phyloP scores from a whole-genome alignment of 2,797 vertebrate genomes.

The Aphelocoma californica region DNA sequence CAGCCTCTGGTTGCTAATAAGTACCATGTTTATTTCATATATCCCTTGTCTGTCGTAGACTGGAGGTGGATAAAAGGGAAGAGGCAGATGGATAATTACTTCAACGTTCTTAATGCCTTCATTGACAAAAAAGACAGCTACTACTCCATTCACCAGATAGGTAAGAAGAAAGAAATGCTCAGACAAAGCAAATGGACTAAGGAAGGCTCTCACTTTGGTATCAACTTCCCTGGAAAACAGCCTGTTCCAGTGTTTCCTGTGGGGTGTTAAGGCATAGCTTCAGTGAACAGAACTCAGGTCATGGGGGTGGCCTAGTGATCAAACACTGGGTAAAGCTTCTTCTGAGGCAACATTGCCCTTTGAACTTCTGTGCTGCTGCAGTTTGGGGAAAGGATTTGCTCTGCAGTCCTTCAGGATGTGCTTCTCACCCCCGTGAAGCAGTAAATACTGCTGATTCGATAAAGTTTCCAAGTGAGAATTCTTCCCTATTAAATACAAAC shows the following conservation, averaged over 20 bases:
- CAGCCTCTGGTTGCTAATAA: not conserved
- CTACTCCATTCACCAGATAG: constrained; percentile 99
- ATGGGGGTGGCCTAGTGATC: not conserved
- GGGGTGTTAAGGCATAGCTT: not conserved
- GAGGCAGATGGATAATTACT: constrained; percentile 88
- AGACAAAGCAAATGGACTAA: not conserved
- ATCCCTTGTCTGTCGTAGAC: constrained; percentile 73
- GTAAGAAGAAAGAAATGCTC: constrained; percentile 70
- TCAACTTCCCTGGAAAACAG: not conserved
- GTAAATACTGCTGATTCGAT: not conserved
- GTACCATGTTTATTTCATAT: not conserved
- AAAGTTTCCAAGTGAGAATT: not conserved
- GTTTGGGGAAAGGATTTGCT: not conserved
- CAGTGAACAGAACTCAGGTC: not conserved
- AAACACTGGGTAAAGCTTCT: not conserved
- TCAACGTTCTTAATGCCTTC: constrained; percentile 91
- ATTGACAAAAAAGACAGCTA: constrained; percentile 98
- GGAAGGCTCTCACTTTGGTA: not conserved
- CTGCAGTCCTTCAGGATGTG: not conserved
- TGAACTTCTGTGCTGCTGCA: not conserved
- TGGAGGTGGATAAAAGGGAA: constrained; percentile 91
- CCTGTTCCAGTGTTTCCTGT: not conserved
- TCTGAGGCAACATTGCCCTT: not conserved
- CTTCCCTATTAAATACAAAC: not conserved
- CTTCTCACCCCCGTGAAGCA: not conserved